Evolutionary conservation across 2,113 vertebrate species (phyloP), one percentile per base, ranked within the genome.

Genomic region (Oenanthe oenanthe): DNA sequence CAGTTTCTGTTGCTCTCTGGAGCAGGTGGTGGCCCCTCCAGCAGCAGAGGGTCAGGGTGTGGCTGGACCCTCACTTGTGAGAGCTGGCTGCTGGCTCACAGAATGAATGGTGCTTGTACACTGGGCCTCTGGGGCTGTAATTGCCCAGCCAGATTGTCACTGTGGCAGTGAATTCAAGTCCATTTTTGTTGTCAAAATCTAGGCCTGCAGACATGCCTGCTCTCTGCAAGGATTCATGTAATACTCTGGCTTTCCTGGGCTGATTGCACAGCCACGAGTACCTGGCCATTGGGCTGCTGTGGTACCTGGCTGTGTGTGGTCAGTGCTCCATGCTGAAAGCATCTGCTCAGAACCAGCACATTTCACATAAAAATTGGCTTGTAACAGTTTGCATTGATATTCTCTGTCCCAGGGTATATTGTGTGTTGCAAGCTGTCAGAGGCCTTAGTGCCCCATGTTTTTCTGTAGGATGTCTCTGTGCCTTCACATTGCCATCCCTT

Each of bases 21-120:
- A 40, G 6, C 5, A 19, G n/a, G 24, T 50, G 57, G 6, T 50
- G 14, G 40, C 40, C 40, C 13, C 40, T 42, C 40, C 40, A 42
- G 40, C 40, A 42, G 40, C 40, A 42, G 40, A 42, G 40, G 2
- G 34, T 48, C 0, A 0, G 32, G 0, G 0, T 31, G 22, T 0
- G 0, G 12, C 54, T 2, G 0, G 25, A 62, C 22, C 71, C 60
- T 79, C 34, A 1, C n/a, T 9, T 0, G 0, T 1, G 24, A 6
- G 3, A 42, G 13, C 68, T 58, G 73, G 29, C 57, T 82, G 47
- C 75, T 48, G 54, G 26, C n/a, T 63, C 81, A 24, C 31, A 3
- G 2, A 7, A 14, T 31, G 2, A 7, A 16, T 26, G 17, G 53
- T n/a, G 32, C 5, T 12, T 60, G 5, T 8, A 25, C 53, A 5